A percentile compares a stretch with the other conserved stretches of the same genome.
Conservation (phyloP, 2,113 vertebrate species). For the Hippopotamus amphibius region DNA sequence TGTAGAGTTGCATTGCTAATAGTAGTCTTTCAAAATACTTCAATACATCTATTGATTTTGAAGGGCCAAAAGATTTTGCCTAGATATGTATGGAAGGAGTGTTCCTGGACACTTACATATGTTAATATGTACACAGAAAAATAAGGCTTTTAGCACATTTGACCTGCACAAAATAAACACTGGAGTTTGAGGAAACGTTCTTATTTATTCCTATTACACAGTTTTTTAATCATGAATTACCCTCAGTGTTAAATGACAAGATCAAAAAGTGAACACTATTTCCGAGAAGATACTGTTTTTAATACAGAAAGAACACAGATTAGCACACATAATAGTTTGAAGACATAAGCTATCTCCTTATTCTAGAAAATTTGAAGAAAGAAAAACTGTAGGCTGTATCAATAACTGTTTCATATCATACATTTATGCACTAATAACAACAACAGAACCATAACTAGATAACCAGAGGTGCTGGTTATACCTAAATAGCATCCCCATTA, state of each 20-base stretch:
- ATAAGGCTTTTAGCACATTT: not conserved
- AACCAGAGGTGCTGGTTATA: not conserved
- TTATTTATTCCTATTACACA: not conserved
- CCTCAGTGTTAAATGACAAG: slow-evolving; percentile 19
- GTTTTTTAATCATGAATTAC: not conserved
- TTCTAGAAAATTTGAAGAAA: not conserved
- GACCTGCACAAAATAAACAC: not conserved
- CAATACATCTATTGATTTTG: not conserved
- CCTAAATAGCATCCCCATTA: not conserved
- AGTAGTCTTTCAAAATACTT: not conserved
- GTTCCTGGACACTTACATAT: not conserved
- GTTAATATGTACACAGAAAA: not conserved
- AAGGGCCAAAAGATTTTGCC: not conserved
- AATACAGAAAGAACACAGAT: slow-evolving; percentile 31
- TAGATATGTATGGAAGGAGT: not conserved
- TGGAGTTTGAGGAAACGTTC: not conserved
- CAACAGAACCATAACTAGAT: not conserved
- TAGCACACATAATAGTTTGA: slow-evolving; percentile 29
- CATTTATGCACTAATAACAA: not conserved
- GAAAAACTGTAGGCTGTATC: not conserved
- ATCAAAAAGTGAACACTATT: not conserved
- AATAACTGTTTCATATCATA: not conserved
- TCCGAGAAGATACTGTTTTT: slow-evolving; percentile 38
- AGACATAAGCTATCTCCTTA: not conserved
- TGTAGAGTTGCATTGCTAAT: not conserved